Evolutionary conservation across 2,797 vertebrate genomes (phyloP).

Genomic region (Phrynocephalus vlangalii): DNA sequence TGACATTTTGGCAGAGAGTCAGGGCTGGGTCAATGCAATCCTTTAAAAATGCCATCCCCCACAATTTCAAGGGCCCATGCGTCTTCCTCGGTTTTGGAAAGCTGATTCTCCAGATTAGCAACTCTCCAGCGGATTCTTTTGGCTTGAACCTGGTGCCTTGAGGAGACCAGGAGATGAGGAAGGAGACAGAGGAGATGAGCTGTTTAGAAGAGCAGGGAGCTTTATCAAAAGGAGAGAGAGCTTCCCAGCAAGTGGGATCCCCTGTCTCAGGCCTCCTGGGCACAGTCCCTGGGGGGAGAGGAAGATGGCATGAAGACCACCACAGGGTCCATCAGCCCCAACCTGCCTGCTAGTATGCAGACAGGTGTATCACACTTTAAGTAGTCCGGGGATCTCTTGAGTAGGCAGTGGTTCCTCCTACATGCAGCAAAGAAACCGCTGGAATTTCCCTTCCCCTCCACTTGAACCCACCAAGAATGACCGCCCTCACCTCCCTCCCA

Average conservation of each 20-base stretch:
- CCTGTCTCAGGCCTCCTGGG: too few species aligned
- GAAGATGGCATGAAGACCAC: not conserved
- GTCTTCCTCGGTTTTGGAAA: not conserved
- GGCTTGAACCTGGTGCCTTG: too few species aligned
- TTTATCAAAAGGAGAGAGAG: not conserved
- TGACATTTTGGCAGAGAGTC: constrained; percentile 80
- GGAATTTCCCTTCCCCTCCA: not conserved
- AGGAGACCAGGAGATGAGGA: not conserved
- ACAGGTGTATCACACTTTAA: not conserved
- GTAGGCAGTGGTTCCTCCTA: not conserved
- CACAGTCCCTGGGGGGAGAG: not conserved
- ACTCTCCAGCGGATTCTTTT: not conserved
- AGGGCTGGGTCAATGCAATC: constrained; percentile 76
- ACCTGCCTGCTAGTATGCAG: not conserved
- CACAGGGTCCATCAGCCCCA: not conserved
- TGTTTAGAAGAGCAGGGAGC: not conserved
- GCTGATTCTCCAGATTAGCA: not conserved
- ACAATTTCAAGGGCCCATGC: too few species aligned
- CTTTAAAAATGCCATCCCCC: constrained; percentile 75
- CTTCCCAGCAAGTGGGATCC: not conserved
- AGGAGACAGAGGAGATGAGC: too few species aligned
- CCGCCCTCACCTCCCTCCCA: not conserved
- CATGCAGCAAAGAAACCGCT: not conserved
- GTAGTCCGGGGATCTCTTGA: not conserved
- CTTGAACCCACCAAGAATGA: not conserved